Base-by-base conservation (phyloP, 2,113 vertebrate species). In the mouse (Mus musculus) region DNA sequence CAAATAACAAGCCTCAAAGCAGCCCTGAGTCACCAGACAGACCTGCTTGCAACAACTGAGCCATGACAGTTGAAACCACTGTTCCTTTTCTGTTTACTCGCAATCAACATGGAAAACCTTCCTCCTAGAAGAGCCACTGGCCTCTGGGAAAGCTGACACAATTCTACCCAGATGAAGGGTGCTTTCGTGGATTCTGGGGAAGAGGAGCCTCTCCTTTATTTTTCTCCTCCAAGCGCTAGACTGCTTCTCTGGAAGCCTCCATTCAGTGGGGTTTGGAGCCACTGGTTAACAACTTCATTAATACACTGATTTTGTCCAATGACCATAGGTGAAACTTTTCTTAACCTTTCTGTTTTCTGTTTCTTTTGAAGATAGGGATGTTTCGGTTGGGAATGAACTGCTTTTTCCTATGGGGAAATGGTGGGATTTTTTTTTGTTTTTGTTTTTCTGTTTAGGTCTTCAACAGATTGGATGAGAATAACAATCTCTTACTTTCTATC, bases 351-450 rank as follows among this genome's bases (percentile, higher is more conserved):
- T 76, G 49, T 88, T 81, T 39, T 84, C 30, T 73, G 49, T 88
- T 69, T 89, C 73, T 80, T 73, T 93, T 89, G 46, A 77, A 91
- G 46, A 88, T 77, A 88, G 49, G 81, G 5, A 87, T 77, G 28
- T 36, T 88, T 88, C 19, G 33, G 14, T 46, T 20, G 80, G 46
- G 26, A 54, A 39, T 81, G 9, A 54, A 69, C 28, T 39, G 26
- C 91, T 54, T 42, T 90, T 4, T 67, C 39, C 80, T 91, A 81
- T 17, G 28, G 39, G 12, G 12, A 54, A 0, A 95, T 0, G 19
- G 46, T 78, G 20, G 12, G 39, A 5, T 0, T 5, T 63, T 20
- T 49, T 49, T 61, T 5, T 26, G 7, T 24, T 16, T 56, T 54
- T 91, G 77, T 93, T 88, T 7, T 80, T 82, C 54, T 92, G 7